A percentile compares a stretch with the other conserved stretches of the same genome.
Evolutionary conservation across 2,888 invertebrate genomes (phyloP).

Genomic region (Tetragonisca angustula): DNA sequence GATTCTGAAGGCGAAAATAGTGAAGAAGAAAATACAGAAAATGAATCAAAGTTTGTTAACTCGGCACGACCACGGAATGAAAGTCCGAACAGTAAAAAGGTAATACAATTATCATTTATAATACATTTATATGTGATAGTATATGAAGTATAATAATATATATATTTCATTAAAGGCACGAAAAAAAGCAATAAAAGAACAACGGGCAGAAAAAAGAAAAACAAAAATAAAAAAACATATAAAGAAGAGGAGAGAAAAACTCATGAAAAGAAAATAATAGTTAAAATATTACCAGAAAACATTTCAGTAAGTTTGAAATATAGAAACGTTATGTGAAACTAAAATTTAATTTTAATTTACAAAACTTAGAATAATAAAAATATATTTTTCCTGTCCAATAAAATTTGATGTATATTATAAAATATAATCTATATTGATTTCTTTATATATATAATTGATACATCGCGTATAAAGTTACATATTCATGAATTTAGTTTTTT

Average conservation of each 20-base stretch:
- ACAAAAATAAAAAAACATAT: constrained; percentile 96
- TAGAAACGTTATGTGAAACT: background rate
- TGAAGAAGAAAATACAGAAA: constrained; percentile 74
- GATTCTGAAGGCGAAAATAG: constrained; percentile 68
- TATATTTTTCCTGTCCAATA: background rate
- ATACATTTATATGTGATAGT: background rate
- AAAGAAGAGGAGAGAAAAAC: constrained; percentile 93
- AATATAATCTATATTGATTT: background rate
- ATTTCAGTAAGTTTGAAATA: background rate
- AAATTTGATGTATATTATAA: background rate
- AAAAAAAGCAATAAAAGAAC: constrained; percentile 95
- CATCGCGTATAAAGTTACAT: background rate
- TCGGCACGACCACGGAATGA: constrained; percentile 91
- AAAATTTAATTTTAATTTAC: background rate
- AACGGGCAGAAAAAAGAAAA: constrained; percentile 94
- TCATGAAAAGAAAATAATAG: constrained; percentile 74
- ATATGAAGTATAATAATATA: background rate
- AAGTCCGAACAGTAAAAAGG: constrained; percentile 91
- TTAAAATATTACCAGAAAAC: background rate
- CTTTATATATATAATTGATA: background rate
- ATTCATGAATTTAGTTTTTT: too few relatives aligned
- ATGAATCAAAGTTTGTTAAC: constrained; percentile 86
- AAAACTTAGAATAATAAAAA: constrained; percentile 3
- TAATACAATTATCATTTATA: constrained; percentile 68
- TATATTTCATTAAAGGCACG: constrained; percentile 85